Evolutionary conservation across 2,888 invertebrate genomes (phyloP), one percentile per base, ranked within the genome.

Genomic region (Eurytoma californica): DNA sequence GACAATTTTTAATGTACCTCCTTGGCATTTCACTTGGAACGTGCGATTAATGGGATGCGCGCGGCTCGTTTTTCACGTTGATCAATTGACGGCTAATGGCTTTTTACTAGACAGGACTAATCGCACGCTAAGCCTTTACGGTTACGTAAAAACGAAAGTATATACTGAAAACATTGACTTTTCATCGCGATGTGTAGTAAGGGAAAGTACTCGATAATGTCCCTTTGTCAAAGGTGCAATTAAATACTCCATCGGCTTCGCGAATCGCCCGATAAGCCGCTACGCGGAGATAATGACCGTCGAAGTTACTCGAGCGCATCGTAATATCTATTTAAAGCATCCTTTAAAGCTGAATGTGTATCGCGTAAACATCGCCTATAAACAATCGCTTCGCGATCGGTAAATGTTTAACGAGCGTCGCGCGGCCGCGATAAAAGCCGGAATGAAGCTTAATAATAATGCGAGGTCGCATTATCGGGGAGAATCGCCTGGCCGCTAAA

Each of bases 331-430:
- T 66, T 49, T 28, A 57, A 66, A 67, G 58, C 57, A 20, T 47
- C 57, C 49, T 58, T 74, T 67, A 66, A 58, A 74, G 20, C 9
- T 3, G 14, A 39, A 63, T 72, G 18, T 72, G 18, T 14, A 63
- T 53, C n/a, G 39, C 28, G 39, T 58, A 58, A 74, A 51, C 39
- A 66, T 60, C 14, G 30, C 30, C 39, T 18, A 61, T 68, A 76
- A 75, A 76, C 68, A 76, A 68, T 5, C 51, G 68, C 67, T 74
- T 58, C 9, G 67, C 39, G 49, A 67, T 67, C 73, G 47, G 18
- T 55, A 76, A 76, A 58, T 76, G 51, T 39, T 74, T 61, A 76
- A 69, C 55, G 75, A 61, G 68, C 16, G 30, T 65, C 60, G 18
- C 72, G 18, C 55, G n/a, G n/a, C 58, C 24, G n/a, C 61, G 55